Conservation (phyloP, 2,113 vertebrate genomes). For the Coracopsis vasa region DNA sequence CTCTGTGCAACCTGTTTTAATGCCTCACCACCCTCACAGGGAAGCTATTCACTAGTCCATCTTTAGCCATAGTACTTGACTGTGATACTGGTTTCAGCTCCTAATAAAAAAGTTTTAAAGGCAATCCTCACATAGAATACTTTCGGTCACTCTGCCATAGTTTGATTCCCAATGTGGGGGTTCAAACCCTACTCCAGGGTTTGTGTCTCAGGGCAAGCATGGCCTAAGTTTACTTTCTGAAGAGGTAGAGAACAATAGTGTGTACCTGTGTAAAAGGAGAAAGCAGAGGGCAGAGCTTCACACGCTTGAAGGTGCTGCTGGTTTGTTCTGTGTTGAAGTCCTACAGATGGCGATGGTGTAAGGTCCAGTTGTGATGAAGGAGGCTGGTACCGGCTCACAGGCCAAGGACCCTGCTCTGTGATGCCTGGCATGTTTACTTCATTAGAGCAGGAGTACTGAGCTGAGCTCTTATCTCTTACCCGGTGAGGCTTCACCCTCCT, state of each 20-base stretch:
- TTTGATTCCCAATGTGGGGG: neutral
- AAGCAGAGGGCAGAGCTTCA: neutral
- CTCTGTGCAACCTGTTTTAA: neutral
- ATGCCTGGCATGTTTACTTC: neutral
- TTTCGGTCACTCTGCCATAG: neutral
- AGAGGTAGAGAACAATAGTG: neutral
- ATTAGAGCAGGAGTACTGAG: neutral
- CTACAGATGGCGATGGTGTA: neutral
- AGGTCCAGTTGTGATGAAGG: neutral
- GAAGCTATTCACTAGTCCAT: neutral
- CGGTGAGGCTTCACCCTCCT: neutral
- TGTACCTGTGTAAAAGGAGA: neutral
- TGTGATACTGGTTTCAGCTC: neutral
- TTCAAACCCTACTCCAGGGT: neutral
- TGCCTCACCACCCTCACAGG: neutral
- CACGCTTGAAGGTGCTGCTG: neutral
- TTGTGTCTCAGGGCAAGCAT: neutral
- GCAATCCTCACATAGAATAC: neutral
- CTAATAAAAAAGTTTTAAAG: neutral
- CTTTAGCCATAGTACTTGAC: neutral
- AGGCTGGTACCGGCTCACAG: neutral
- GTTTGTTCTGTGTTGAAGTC: neutral
- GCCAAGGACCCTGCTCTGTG: neutral
- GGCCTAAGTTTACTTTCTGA: neutral
- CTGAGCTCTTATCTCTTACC: neutral